These are phyloP conservation scores for Poecilus cupreus DNA, from an alignment of 2,888 invertebrate genomes.

Conservation along the genomic window DNA sequence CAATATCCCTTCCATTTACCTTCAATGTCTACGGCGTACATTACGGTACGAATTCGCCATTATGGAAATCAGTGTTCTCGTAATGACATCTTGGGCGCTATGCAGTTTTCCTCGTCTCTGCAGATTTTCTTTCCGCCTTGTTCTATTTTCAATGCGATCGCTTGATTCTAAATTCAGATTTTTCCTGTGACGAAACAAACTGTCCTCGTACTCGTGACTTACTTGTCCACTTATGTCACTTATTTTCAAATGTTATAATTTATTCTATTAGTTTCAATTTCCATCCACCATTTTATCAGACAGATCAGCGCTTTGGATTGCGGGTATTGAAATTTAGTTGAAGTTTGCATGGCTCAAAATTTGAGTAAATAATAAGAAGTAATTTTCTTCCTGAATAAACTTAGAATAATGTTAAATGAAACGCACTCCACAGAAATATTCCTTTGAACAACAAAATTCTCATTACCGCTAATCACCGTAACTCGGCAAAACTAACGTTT, in stretches of 20 bases:
- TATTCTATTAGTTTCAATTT: too few relatives aligned
- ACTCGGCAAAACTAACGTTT: slow-evolving; percentile 26
- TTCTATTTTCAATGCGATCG: neutral
- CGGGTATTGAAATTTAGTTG: neutral
- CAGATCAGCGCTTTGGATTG: too few relatives aligned
- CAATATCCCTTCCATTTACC: slow-evolving; percentile 38
- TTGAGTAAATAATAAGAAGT: slow-evolving; percentile 27
- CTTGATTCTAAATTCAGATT: neutral
- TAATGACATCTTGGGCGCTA: slow-evolving; percentile 54
- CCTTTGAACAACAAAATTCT: slow-evolving; percentile 32
- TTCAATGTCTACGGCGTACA: slow-evolving; percentile 10
- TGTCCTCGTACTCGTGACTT: too few relatives aligned
- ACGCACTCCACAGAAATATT: slow-evolving; percentile 1
- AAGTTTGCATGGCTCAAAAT: slow-evolving; percentile 1
- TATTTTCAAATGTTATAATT: neutral
- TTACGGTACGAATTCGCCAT: slow-evolving; percentile 51
- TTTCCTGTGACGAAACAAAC: too few relatives aligned
- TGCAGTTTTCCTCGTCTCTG: slow-evolving; percentile 53
- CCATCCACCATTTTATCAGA: neutral
- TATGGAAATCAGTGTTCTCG: slow-evolving; percentile 54
- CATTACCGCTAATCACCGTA: slow-evolving; percentile 32
- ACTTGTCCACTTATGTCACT: too few relatives aligned
- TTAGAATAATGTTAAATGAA: slow-evolving; percentile 22
- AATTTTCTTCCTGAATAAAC: slow-evolving; percentile 25
- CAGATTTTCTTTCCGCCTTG: slow-evolving; percentile 42